Percentiles rank a stretch among this genome's conserved stretches.
Evolutionary conservation across 2,113 vertebrate species (phyloP).

Genomic region (Accipiter virgatus): DNA sequence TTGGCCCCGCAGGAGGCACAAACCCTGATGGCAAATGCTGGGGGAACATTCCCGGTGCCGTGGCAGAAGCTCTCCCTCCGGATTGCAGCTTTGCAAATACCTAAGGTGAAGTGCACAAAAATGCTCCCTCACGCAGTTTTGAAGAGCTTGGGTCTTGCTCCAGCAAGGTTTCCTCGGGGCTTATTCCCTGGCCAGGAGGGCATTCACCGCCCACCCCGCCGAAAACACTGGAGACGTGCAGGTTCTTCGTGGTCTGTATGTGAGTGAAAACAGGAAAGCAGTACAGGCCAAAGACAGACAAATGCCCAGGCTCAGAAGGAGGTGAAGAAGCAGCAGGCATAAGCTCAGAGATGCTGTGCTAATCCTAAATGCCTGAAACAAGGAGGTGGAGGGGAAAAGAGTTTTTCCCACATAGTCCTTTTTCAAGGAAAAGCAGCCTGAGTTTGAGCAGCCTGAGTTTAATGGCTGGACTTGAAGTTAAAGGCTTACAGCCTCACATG

Average conservation of each 20-base stretch:
- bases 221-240: neutral
- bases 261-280: neutral
- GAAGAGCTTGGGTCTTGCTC: neutral
- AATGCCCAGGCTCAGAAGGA: neutral
- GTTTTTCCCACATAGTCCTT: neutral
- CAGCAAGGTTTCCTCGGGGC: neutral
- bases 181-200: neutral
- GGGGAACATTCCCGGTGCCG: fast-evolving
- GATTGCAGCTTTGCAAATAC: neutral
- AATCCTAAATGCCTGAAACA: neutral
- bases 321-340: neutral
- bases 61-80: neutral
- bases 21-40: neutral
- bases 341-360: neutral
- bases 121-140: neutral
- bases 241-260: neutral
- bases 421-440: neutral
- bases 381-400: neutral
- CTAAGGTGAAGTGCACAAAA: neutral
- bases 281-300: neutral
- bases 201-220: neutral
- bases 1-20: neutral
- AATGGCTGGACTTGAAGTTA: neutral
- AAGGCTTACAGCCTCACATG: neutral
- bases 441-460: neutral